Conservation (phyloP, 2,888 invertebrate genomes). For the Candidula unifasciata region DNA sequence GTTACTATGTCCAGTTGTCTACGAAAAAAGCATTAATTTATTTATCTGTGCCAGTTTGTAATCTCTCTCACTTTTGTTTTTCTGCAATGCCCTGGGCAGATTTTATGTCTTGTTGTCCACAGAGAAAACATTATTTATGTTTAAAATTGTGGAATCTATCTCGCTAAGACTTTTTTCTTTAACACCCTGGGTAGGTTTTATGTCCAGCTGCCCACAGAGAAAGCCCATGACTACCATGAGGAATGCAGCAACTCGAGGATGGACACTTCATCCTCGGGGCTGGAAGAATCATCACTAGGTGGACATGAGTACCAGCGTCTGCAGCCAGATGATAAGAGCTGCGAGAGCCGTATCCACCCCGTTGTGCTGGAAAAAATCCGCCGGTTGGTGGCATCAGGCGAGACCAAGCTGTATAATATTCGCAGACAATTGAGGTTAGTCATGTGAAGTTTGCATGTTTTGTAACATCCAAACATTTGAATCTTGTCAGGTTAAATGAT, state of each 20-base stretch:
- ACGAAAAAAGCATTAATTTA: too few species aligned
- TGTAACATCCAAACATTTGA: too few species aligned
- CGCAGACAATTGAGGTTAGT: slow-evolving; percentile 74
- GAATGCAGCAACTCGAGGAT: slow-evolving; percentile 25
- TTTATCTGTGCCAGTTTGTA: too few species aligned
- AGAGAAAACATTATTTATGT: too few species aligned
- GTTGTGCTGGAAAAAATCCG: slow-evolving; percentile 73
- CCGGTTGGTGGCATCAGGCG: slow-evolving; percentile 74
- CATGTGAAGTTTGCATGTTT: not conserved
- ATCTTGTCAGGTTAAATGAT: too few species aligned
- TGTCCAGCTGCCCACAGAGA: slow-evolving; percentile 76
- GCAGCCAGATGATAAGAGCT: slow-evolving; percentile 23
- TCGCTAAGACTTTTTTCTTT: not conserved
- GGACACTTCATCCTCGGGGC: slow-evolving; percentile 10
- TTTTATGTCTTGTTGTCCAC: slow-evolving; percentile 77
- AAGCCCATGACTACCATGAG: slow-evolving; percentile 77
- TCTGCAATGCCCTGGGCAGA: slow-evolving; percentile 57
- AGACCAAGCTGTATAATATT: slow-evolving; percentile 74
- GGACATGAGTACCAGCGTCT: slow-evolving; percentile 17
- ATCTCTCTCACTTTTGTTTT: too few species aligned
- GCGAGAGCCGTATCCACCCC: slow-evolving; percentile 69
- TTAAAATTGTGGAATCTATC: too few species aligned
- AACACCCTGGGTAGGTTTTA: slow-evolving; percentile 69
- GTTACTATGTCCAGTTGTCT: too few species aligned
- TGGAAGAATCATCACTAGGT: slow-evolving; percentile 23